Percentiles rank a stretch among this genome's conserved stretches.
Conservation (phyloP, 2,888 invertebrate genomes). For the Acanthosoma haemorrhoidale region DNA sequence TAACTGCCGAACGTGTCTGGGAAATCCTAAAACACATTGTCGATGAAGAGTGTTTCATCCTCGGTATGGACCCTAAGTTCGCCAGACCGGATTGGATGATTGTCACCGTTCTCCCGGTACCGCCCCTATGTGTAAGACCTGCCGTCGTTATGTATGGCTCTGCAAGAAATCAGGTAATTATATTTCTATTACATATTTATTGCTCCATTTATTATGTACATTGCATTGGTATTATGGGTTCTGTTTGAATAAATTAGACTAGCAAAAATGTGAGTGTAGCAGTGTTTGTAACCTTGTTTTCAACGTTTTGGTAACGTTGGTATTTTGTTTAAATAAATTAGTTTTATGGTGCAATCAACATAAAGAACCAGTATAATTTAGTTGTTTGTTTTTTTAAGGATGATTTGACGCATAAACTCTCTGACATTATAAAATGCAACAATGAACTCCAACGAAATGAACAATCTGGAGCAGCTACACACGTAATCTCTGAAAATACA, state of each 20-base stretch:
- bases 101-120: conserved; percentile 92
- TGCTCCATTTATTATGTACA: no score
- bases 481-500: conserved; percentile 93
- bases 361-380: no score
- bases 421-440: conserved; percentile 97
- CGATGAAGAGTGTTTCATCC: conserved; percentile 92
- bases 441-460: conserved; percentile 94
- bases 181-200: no score
- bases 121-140: conserved; percentile 91
- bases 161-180: conserved; percentile 74
- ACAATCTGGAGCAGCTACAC: conserved; percentile 93
- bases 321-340: no score
- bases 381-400: conserved; percentile 57
- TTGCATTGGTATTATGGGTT: no score
- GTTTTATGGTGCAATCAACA: no score
- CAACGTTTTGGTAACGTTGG: no score
- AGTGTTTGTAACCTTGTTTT: no score
- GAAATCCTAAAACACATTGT: conserved; percentile 63
- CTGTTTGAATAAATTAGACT: no score
- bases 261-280: no score
- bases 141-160: conserved; percentile 99
- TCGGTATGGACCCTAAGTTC: conserved; percentile 94
- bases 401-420: conserved; percentile 96
- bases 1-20: conserved; percentile 94
- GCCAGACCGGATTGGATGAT: conserved; percentile 99